Conservation (phyloP, 1,140 invertebrate genomes). For the Campodea augens region DNA sequence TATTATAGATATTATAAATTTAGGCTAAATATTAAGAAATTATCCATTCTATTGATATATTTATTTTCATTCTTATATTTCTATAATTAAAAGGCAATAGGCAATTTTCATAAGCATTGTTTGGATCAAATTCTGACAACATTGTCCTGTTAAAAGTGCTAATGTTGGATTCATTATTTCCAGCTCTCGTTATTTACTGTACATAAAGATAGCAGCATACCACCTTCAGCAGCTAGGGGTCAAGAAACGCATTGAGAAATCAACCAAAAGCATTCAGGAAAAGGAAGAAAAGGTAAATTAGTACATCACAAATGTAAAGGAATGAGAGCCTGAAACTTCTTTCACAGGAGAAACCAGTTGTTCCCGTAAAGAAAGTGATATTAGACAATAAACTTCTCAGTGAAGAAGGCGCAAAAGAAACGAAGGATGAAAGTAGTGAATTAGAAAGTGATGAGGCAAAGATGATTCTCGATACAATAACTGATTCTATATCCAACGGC, state of each 20-base stretch:
- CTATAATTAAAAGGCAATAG: no score
- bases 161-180: constrained; percentile 2
- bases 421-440: constrained; percentile 8
- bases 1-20: constrained; percentile 3
- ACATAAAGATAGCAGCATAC: constrained; percentile 86
- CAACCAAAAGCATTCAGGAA: constrained; percentile 15
- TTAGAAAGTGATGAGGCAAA: constrained; percentile 71
- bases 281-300: constrained; percentile 21
- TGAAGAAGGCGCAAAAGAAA: constrained; percentile 24
- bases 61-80: no score
- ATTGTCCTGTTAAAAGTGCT: no score
- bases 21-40: background rate
- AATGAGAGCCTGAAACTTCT: no score
- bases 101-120: no score
- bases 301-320: constrained; percentile 1
- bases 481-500: constrained; percentile 54
- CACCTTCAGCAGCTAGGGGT: constrained; percentile 74
- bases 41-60: no score
- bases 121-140: no score
- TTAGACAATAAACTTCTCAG: no score
- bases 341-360: no score
- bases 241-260: constrained; percentile 30
- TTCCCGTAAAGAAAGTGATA: no score
- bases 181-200: constrained; percentile 69
- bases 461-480: constrained; percentile 77